Percentiles rank a stretch among this genome's conserved stretches.
phyloP scores from a whole-genome alignment of 2,797 vertebrate genomes.

The Potorous gilbertii region DNA sequence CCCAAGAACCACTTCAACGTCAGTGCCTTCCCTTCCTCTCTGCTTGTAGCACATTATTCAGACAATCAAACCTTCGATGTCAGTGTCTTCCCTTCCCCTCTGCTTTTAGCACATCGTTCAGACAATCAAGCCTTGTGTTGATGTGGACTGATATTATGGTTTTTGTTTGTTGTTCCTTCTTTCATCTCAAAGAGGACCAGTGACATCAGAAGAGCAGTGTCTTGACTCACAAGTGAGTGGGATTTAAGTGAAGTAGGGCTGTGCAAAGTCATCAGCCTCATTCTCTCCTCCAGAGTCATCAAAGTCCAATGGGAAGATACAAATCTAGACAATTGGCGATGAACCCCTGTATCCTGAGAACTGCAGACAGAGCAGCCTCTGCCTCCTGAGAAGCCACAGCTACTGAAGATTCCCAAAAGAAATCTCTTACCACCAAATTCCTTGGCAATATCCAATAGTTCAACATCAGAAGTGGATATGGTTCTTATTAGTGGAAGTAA shows the following conservation, averaged over 20 bases:
- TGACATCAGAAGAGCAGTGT: not conserved
- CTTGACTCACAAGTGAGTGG: not conserved
- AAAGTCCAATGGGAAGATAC: not conserved
- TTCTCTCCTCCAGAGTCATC: not conserved
- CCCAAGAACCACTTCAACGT: not conserved
- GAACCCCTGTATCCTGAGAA: not conserved
- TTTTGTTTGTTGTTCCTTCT: not conserved
- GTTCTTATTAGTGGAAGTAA: not conserved
- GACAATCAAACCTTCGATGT: not conserved
- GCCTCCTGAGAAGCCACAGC: not conserved
- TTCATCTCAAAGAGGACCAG: not conserved
- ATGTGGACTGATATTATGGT: not conserved
- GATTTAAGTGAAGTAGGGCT: not conserved
- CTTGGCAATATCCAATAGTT: not conserved
- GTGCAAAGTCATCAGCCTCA: not conserved
- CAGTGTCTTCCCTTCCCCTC: not conserved
- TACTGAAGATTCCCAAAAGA: not conserved
- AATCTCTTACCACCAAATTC: not conserved
- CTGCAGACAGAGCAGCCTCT: not conserved
- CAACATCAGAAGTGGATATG: not conserved
- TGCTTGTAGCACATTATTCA: not conserved
- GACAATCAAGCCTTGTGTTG: not conserved
- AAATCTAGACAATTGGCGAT: not conserved
- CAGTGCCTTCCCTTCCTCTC: not conserved
- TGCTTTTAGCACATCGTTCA: not conserved